These are phyloP conservation scores for Drepana arcuata DNA, from an alignment of 1,140 invertebrate genomes.

Conservation along the genomic window DNA sequence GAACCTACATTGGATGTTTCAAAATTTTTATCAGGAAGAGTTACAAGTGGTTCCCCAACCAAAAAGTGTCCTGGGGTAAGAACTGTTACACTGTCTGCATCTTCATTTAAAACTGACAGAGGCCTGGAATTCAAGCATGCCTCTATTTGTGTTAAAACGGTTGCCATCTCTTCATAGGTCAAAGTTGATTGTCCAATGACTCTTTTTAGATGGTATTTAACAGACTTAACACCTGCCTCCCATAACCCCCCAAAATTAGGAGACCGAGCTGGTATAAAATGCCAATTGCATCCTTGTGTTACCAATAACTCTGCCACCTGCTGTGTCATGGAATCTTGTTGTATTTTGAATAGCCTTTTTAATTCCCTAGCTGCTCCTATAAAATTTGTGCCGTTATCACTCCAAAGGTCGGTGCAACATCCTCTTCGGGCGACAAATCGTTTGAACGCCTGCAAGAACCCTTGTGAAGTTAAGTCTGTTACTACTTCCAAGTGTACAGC, in stretches of 20 bases:
- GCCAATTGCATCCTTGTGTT: conserved; percentile 28
- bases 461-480: conserved; percentile 9
- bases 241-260: conserved; percentile 25
- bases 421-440: conserved; percentile 34
- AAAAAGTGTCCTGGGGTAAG: conserved; percentile 38
- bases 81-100: conserved; percentile 14
- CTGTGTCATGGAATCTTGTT: conserved; percentile 6
- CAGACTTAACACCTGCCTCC: conserved; percentile 26
- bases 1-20: conserved; percentile 1
- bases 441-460: conserved; percentile 25
- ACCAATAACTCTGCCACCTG: conserved; percentile 8
- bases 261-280: conserved; percentile 16
- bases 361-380: conserved; percentile 28
- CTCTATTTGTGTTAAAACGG: conserved; percentile 27
- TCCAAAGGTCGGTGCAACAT: conserved; percentile 12
- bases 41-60: conserved; percentile 22
- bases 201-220: conserved; percentile 19
- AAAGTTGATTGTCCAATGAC: conserved; percentile 7
- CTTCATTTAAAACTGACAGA: conserved; percentile 21
- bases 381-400: conserved; percentile 49
- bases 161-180: conserved; percentile 32
- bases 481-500: conserved; percentile 3
- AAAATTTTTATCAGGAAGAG: conserved; percentile 7
- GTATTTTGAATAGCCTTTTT: conserved; percentile 5
- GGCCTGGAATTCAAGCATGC: conserved; percentile 27